Percentiles rank a stretch among this genome's conserved stretches.
phyloP scores from a whole-genome alignment of 2,113 vertebrate species.

The Crotalus helleri region DNA sequence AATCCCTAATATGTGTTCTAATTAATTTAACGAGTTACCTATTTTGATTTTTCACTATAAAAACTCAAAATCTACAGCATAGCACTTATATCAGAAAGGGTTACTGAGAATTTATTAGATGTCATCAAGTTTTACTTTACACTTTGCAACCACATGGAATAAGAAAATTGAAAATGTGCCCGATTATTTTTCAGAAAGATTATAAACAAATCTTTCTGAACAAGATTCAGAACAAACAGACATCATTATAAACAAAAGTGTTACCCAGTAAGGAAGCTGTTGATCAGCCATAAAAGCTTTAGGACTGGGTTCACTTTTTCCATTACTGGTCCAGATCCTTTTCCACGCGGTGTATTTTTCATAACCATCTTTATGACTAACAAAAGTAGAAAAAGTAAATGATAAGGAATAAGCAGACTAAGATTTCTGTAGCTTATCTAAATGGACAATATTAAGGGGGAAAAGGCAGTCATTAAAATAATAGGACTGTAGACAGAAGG shows the following conservation, averaged over 20 bases:
- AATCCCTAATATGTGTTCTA: neutral
- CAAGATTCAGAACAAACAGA: neutral
- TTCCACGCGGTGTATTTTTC: conserved; percentile 92
- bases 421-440: neutral
- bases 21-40: neutral
- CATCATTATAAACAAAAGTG: conserved; percentile 21
- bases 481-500: neutral
- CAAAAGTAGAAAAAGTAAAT: conserved; percentile 36
- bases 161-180: neutral
- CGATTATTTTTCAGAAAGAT: neutral
- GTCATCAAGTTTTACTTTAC: neutral
- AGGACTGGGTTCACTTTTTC: conserved; percentile 95
- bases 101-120: neutral
- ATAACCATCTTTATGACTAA: conserved; percentile 96
- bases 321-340: conserved; percentile 94
- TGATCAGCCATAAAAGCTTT: conserved; percentile 99
- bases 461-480: neutral
- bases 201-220: too few relatives aligned
- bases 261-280: conserved; percentile 95
- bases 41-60: neutral
- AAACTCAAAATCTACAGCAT: neutral
- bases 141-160: neutral
- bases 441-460: conserved; percentile 19
- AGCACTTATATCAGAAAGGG: neutral
- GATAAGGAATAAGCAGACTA: neutral